These are phyloP conservation scores for Sakesphorus luctuosus DNA, from an alignment of 2,113 vertebrate genomes.

Conservation along the genomic window DNA sequence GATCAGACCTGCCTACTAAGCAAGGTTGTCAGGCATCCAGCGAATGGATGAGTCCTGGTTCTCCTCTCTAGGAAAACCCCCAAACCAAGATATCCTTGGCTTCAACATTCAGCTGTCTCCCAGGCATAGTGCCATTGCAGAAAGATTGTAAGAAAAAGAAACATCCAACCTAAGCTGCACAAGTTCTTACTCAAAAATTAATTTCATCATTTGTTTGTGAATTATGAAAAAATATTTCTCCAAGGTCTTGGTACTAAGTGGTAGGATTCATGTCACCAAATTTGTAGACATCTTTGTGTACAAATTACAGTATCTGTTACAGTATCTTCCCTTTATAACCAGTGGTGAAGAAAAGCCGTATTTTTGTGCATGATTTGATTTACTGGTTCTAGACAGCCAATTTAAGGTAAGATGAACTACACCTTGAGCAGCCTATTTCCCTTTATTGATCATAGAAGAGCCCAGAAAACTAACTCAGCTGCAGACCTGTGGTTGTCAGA, in stretches of 20 bases:
- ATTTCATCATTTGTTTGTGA: neutral
- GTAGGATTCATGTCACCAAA: neutral
- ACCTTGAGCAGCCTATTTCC: neutral
- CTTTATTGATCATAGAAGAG: neutral
- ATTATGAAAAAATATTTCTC: neutral
- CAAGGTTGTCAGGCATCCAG: neutral
- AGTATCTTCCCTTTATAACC: neutral
- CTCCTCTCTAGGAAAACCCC: neutral
- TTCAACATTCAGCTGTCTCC: neutral
- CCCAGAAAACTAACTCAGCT: neutral
- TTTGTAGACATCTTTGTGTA: neutral
- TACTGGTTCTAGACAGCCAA: neutral
- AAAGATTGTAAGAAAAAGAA: neutral
- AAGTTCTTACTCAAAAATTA: neutral
- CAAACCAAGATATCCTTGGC: neutral
- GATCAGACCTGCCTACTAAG: neutral
- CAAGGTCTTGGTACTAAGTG: neutral
- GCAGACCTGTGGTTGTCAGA: neutral
- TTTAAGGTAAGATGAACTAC: neutral
- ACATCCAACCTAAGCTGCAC: neutral
- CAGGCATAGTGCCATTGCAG: neutral
- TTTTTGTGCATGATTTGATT: neutral
- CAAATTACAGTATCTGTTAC: neutral
- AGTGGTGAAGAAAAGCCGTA: neutral
- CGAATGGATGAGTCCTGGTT: neutral